Percentiles rank a stretch among this genome's conserved stretches.
Evolutionary conservation across 2,797 vertebrate species (phyloP).

Genomic region (Amazona finschi): DNA sequence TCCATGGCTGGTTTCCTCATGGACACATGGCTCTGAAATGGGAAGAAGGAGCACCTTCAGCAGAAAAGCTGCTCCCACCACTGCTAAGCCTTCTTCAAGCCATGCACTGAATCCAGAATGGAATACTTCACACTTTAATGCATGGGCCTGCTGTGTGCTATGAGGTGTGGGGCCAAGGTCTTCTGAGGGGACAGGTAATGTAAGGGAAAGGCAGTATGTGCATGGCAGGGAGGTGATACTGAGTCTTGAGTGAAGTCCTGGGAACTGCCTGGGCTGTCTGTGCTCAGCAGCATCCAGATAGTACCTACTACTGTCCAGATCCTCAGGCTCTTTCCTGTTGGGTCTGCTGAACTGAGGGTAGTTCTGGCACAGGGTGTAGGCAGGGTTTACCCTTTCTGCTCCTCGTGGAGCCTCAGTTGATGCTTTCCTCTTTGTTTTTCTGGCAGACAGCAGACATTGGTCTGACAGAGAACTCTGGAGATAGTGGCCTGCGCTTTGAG

Average conservation of each 20-base stretch:
- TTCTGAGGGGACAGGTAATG: not conserved
- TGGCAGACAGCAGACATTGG: slow-evolving; percentile 92
- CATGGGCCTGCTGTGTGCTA: not conserved
- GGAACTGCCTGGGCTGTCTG: not conserved
- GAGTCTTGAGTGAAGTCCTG: not conserved
- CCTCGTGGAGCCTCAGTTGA: not conserved
- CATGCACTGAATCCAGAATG: not conserved
- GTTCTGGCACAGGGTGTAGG: not conserved
- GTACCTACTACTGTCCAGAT: not conserved
- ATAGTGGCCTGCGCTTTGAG: slow-evolving; percentile 88
- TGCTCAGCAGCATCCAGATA: not conserved
- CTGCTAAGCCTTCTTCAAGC: not conserved
- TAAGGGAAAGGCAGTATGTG: not conserved
- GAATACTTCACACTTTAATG: not conserved
- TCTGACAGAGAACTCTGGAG: slow-evolving; percentile 89
- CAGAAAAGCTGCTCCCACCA: not conserved
- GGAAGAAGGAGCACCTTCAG: not conserved
- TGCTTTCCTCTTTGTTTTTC: not conserved
- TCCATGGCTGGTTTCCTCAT: not conserved
- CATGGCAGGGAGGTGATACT: not conserved
- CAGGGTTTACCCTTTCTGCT: not conserved
- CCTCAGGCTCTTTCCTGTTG: not conserved
- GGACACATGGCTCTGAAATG: not conserved
- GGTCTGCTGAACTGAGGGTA: not conserved
- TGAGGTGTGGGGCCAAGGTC: not conserved